Evolutionary conservation across 2,888 invertebrate species (phyloP), one percentile per base, ranked within the genome.

Genomic region (Lasioglossum zephyrum): DNA sequence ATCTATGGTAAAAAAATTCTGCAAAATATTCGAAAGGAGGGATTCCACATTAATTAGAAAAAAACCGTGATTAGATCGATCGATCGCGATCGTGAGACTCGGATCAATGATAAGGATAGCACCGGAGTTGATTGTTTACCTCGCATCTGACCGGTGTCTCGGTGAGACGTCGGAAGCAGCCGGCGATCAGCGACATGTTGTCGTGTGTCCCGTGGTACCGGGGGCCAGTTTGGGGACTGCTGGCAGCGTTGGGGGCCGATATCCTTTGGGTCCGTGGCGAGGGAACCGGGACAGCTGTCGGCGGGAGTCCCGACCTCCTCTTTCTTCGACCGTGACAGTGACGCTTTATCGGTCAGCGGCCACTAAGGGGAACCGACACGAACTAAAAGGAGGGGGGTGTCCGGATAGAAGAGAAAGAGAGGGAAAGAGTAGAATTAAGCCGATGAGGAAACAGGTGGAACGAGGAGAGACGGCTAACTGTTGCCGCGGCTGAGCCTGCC

Each of bases 91-190:
- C 49, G 22, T 53, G 22, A 22, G 8, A 53, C 49, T 53, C n/a
- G 22, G 22, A 53, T 53, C 9, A 9, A 53, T 22, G 6, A 22
- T 9, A n/a, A n/a, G 22, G 9, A 53, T 53, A 9, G 1, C 9
- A 9, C 22, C 53, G n/a, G 26, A 60, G 5, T 69, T 83, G 16
- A 63, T 85, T 81, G 75, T 81, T 84, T 90, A 91, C 91, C 90
- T 91, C 91, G 53, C 63, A 84, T 70, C 81, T 92, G 36, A 73
- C 79, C 36, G 91, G 78, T 39, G 85, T 44, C 47, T 89, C 87
- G 31, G 87, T 88, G 36, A 92, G 82, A 6, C 89, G 87, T 39
- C 91, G 91, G 75, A 92, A 91, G 85, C 93, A 92, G 60, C 89
- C 90, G 75, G 84, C 80, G 39, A 92, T 86, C 44, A 92, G 81